Base-by-base conservation (phyloP, 1,140 invertebrate genomes). In the Drosophila asahinai region DNA sequence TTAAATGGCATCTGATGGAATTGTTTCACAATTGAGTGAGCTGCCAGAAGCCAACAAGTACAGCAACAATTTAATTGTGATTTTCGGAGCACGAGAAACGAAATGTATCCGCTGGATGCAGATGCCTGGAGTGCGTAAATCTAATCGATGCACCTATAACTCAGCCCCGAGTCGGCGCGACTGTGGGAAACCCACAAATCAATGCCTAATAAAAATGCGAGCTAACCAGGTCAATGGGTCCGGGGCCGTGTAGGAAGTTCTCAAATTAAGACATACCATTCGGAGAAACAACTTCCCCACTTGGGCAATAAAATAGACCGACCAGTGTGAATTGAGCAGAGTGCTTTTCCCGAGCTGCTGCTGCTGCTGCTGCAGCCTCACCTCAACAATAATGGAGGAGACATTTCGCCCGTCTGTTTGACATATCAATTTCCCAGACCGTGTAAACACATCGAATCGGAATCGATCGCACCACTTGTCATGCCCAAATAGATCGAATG, bases 391-490 rank as follows among this genome's bases (percentile, higher is more conserved):
- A 52, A 57, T 66, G 57, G 45, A 59, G 47, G 49, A 64, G 54
- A 68, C 40, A 65, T 60, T 76, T 76, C 60, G 42, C 33, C 40
- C 22, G 49, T 65, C 51, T 68, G 45, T 68, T 89, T 87, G 84
- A 89, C 86, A 90, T 90, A 89, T 89, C 84, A 90, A 89, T 89
- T 89, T 84, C 78, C 57, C 70, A 51, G 52, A 14, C 54, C 68
- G 57, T 90, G 81, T 90, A 70, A 90, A 89, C 84, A 89, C 71
- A 89, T 78, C 57, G 87, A 87, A 73, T 57, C 14, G 36, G 51
- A 57, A 33, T 84, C 66, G 84, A 89, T 89, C 84, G 86, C 77
- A 87, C 81, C 81, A 90, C 77, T 84, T 90, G 86, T 90, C 84
- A 79, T 79, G 84, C 74, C 81, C 84, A 78, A 90, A 84, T 75